phyloP scores from a whole-genome alignment of 2,113 vertebrate genomes.

The Polyodon spathula region DNA sequence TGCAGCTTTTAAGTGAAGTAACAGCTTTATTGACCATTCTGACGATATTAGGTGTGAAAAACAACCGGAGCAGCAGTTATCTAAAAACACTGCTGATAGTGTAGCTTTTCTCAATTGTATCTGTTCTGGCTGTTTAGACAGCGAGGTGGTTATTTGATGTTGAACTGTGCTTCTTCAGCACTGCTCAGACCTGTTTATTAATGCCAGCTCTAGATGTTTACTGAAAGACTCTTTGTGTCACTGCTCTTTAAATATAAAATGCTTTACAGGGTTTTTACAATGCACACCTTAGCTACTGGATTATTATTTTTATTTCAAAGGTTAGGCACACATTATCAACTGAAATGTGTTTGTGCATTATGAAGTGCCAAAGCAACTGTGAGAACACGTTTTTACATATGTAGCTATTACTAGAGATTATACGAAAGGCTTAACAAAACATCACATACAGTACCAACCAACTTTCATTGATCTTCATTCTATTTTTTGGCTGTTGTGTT shows the following conservation, averaged over 20 bases:
- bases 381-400: too few species aligned
- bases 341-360: constrained; percentile 48
- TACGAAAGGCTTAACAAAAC: too few species aligned
- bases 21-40: constrained; percentile 38
- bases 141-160: neutral
- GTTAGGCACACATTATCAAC: constrained; percentile 56
- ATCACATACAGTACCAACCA: too few species aligned
- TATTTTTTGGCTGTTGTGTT: too few species aligned
- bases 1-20: constrained; percentile 25
- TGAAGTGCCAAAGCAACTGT: constrained; percentile 9
- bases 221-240: constrained; percentile 43
- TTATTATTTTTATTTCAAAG: constrained; percentile 48
- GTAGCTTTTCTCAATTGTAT: constrained; percentile 2
- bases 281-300: constrained; percentile 26
- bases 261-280: constrained; percentile 40
- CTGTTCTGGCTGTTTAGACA: constrained; percentile 19
- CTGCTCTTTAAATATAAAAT: constrained; percentile 49
- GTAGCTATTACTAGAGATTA: too few species aligned
- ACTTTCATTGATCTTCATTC: too few species aligned
- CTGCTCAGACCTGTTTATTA: constrained; percentile 27
- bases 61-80: constrained; percentile 18
- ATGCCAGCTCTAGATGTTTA: constrained; percentile 39
- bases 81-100: constrained; percentile 28
- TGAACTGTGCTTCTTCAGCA: constrained; percentile 6
- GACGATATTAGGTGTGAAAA: constrained; percentile 10